Evolutionary conservation across 2,113 vertebrate genomes (phyloP).

Genomic region (Tachysurus fulvidraco): DNA sequence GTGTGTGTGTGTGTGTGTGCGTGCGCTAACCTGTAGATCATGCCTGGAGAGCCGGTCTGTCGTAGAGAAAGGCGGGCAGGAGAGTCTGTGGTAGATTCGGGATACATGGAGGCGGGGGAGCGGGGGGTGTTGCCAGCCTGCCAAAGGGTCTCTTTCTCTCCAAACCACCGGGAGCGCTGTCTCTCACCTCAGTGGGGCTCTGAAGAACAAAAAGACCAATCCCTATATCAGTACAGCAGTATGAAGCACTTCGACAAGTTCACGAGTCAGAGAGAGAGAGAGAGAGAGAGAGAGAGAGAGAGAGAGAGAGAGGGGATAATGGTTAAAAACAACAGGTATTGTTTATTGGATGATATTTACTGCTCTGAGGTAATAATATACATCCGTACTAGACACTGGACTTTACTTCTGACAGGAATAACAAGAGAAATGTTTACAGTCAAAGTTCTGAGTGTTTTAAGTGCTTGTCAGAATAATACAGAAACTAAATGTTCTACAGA

Average conservation of each 20-base stretch:
- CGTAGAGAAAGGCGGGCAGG: conserved; percentile 94
- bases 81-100: conserved; percentile 98
- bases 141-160: conserved; percentile 62
- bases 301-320: neutral
- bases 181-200: conserved; percentile 59
- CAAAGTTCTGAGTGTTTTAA: neutral
- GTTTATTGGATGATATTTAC: neutral
- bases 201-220: conserved; percentile 36
- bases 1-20: neutral
- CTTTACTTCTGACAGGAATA: neutral
- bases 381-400: too few relatives aligned
- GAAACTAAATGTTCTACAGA: neutral
- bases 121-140: conserved; percentile 68
- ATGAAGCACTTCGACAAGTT: neutral
- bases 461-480: too few relatives aligned
- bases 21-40: conserved; percentile 94
- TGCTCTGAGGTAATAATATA: too few relatives aligned
- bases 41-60: conserved; percentile 95
- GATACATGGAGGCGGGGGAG: conserved; percentile 91
- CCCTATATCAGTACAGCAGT: neutral
- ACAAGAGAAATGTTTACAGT: neutral
- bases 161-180: conserved; percentile 52
- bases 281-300: neutral
- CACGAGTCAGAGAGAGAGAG: neutral
- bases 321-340: too few relatives aligned